Conservation (phyloP, 2,888 invertebrate genomes). For the Stictocephala bisonia region DNA sequence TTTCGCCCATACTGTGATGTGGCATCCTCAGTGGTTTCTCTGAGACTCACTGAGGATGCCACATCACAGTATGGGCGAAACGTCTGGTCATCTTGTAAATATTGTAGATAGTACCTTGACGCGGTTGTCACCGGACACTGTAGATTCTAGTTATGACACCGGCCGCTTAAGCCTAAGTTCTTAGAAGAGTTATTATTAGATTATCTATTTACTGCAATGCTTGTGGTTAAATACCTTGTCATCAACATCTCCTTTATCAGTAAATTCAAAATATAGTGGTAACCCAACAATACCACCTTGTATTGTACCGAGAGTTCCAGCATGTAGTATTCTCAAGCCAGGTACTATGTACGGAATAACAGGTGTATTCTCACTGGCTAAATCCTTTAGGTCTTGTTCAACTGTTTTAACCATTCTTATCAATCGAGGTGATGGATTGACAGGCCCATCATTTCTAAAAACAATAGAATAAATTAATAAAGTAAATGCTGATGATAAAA, state of each 20-base stretch:
- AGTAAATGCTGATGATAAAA: neutral
- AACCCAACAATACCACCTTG: constrained; percentile 79
- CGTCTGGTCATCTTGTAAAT: too few relatives aligned
- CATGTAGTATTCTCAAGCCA: constrained; percentile 79
- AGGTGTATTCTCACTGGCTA: constrained; percentile 44
- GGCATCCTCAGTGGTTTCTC: too few relatives aligned
- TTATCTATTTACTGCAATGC: too few relatives aligned
- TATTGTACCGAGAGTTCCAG: constrained; percentile 68
- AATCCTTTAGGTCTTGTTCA: constrained; percentile 40
- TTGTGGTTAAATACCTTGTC: too few relatives aligned
- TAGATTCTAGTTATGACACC: too few relatives aligned
- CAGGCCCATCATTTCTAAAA: constrained; percentile 40
- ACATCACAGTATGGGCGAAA: too few relatives aligned
- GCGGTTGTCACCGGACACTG: too few relatives aligned
- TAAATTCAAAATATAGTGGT: constrained; percentile 77
- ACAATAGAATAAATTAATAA: constrained; percentile 16
- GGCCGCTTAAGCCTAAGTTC: too few relatives aligned
- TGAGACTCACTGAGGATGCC: too few relatives aligned
- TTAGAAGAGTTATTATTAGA: too few relatives aligned
- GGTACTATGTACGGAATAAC: constrained; percentile 70
- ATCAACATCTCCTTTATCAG: constrained; percentile 69
- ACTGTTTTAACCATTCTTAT: constrained; percentile 40
- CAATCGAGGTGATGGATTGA: constrained; percentile 32
- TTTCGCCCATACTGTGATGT: too few relatives aligned
- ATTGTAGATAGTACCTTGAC: too few relatives aligned